phyloP scores from a whole-genome alignment of 2,888 invertebrate species.

The Monoplex corrugatus region DNA sequence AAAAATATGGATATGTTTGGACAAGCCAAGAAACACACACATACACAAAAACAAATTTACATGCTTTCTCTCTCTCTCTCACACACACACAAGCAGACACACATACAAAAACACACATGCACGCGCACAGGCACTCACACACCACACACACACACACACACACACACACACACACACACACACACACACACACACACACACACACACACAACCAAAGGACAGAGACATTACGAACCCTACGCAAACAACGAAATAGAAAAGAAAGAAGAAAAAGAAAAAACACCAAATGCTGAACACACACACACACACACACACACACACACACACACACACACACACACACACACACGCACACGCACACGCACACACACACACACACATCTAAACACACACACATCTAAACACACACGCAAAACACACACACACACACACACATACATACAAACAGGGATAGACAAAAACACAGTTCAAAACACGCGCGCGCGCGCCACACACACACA shows the following conservation, averaged over 20 bases:
- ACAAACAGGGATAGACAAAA: neutral
- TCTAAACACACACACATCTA: too few relatives aligned
- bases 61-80: too few relatives aligned
- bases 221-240: too few relatives aligned
- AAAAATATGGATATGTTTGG: too few relatives aligned
- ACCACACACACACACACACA: slow-evolving; percentile 43
- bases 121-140: slow-evolving; percentile 34
- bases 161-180: neutral
- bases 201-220: too few relatives aligned
- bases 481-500: too few relatives aligned
- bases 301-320: slow-evolving; percentile 42
- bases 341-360: neutral
- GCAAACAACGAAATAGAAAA: too few relatives aligned
- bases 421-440: neutral
- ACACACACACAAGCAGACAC: neutral
- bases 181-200: too few relatives aligned
- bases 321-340: slow-evolving; percentile 44
- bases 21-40: too few relatives aligned
- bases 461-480: too few relatives aligned
- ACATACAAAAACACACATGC: slow-evolving; percentile 10
- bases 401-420: too few relatives aligned
- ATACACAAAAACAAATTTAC: neutral
- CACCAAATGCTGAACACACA: neutral
- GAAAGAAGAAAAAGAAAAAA: neutral
- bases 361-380: neutral